A percentile compares a stretch with the other conserved stretches of the same genome.
These are phyloP conservation scores for Blera fallax DNA, from an alignment of 2,888 invertebrate genomes.

Conservation along the genomic window DNA sequence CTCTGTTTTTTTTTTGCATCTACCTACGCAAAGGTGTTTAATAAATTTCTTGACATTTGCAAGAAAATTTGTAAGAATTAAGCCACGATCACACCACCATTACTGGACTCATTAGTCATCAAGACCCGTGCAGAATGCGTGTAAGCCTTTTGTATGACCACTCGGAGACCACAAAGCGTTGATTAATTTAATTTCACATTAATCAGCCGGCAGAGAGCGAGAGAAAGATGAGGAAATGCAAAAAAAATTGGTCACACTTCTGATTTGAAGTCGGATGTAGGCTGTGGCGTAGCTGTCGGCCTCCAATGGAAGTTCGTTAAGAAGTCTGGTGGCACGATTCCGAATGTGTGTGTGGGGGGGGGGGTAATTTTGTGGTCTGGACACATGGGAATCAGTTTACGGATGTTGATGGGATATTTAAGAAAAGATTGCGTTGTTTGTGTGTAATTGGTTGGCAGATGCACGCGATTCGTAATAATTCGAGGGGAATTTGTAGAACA, in stretches of 20 bases:
- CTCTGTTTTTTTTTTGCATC: constrained; percentile 20
- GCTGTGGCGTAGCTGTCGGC: not conserved
- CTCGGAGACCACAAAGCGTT: constrained; percentile 51
- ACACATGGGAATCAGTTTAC: constrained; percentile 14
- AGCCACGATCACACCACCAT: not conserved
- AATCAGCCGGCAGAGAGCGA: constrained; percentile 22
- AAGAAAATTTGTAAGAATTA: constrained; percentile 51
- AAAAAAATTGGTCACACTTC: constrained; percentile 62
- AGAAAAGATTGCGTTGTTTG: constrained; percentile 35
- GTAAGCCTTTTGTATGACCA: constrained; percentile 49
- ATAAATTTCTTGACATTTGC: constrained; percentile 66
- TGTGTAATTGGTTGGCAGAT: constrained; percentile 47
- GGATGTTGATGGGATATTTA: constrained; percentile 54
- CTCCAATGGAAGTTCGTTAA: constrained; percentile 58
- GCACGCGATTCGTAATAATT: constrained; percentile 60
- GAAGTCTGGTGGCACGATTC: not conserved
- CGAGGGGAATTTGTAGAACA: constrained; percentile 36
- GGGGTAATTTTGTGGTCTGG: constrained; percentile 43
- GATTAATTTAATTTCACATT: constrained; percentile 71
- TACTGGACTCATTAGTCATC: constrained; percentile 59
- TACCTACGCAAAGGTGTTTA: constrained; percentile 50
- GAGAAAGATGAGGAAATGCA: constrained; percentile 29
- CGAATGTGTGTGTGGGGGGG: too few species aligned
- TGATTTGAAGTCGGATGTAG: constrained; percentile 45
- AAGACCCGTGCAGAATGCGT: constrained; percentile 46